These are phyloP conservation scores for Galleria mellonella DNA, from an alignment of 1,140 invertebrate genomes.

Conservation along the genomic window DNA sequence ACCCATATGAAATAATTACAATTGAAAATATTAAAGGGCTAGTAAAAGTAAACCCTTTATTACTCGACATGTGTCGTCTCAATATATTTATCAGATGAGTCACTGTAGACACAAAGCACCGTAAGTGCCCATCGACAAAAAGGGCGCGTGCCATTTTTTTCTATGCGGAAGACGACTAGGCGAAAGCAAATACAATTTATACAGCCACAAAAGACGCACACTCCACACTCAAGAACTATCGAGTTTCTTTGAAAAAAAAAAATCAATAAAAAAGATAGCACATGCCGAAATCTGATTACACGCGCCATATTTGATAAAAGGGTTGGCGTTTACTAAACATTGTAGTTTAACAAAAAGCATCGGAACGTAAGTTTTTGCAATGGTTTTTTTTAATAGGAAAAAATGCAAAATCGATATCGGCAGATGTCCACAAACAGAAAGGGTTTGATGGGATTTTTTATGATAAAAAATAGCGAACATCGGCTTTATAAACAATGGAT, in stretches of 20 bases:
- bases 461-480: conserved; percentile 48
- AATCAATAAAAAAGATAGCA: conserved; percentile 49
- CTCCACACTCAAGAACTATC: conserved; percentile 64
- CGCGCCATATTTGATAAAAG: conserved; percentile 59
- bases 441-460: conserved; percentile 62
- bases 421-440: conserved; percentile 70
- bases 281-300: conserved; percentile 71
- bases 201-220: conserved; percentile 62
- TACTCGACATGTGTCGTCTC: background rate
- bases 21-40: no score
- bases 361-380: conserved; percentile 43
- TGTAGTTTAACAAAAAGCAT: conserved; percentile 39
- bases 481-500: conserved; percentile 58
- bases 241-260: conserved; percentile 55
- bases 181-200: conserved; percentile 61
- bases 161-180: conserved; percentile 52
- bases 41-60: conserved; percentile 4
- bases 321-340: conserved; percentile 56
- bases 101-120: background rate
- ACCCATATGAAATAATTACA: no score
- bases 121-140: conserved; percentile 12
- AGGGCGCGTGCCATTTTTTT: conserved; percentile 66
- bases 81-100: conserved; percentile 4
- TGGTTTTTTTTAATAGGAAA: conserved; percentile 48
- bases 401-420: conserved; percentile 70